Percentiles rank a stretch among this genome's conserved stretches.
phyloP scores from a whole-genome alignment of 2,888 invertebrate genomes.

The Cephus nigrinus region DNA sequence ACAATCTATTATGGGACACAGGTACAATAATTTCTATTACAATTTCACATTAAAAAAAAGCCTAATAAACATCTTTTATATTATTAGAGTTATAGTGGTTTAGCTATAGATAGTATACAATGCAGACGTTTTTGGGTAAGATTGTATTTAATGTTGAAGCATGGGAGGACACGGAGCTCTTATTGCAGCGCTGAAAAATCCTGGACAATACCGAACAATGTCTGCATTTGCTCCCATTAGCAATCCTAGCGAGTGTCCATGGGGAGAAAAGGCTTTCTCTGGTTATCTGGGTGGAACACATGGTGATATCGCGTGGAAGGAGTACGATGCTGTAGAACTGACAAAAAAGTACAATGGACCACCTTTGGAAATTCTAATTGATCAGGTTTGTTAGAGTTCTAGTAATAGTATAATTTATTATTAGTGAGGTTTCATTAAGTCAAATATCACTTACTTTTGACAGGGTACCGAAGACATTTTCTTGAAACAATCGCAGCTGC shows the following conservation, averaged over 20 bases:
- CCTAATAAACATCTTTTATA: not conserved
- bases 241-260: conserved; percentile 85
- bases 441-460: conserved; percentile 37
- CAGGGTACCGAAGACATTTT: conserved; percentile 89
- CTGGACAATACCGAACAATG: conserved; percentile 86
- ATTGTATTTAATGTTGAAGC: conserved; percentile 69
- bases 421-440: not conserved
- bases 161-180: conserved; percentile 99
- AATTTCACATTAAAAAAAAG: not conserved
- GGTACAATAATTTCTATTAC: conserved; percentile 64
- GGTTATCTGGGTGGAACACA: conserved; percentile 82
- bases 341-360: conserved; percentile 86
- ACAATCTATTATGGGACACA: conserved; percentile 85
- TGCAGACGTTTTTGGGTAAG: conserved; percentile 8
- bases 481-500: conserved; percentile 78
- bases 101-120: conserved; percentile 3
- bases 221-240: conserved; percentile 97
- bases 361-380: conserved; percentile 84
- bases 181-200: conserved; percentile 89
- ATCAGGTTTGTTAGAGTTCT: conserved; percentile 75
- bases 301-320: conserved; percentile 73
- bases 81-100: not conserved
- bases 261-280: conserved; percentile 88
- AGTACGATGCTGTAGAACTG: conserved; percentile 91
- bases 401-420: not conserved